Base-by-base conservation (phyloP, 2,113 vertebrate genomes). In the Macroglossus sobrinus region DNA sequence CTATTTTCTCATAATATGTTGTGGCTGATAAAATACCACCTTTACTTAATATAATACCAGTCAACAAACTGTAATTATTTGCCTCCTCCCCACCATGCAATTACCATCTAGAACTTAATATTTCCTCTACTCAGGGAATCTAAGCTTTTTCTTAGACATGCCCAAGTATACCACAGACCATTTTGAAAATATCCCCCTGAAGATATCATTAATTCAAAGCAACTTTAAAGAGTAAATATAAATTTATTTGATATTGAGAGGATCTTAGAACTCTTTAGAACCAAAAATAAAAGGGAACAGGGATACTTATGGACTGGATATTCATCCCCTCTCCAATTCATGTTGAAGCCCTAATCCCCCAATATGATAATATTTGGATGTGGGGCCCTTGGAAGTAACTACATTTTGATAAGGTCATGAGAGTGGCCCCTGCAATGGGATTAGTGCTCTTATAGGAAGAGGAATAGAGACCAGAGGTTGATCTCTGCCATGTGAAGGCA, bases 211-310 rank as follows among this genome's bases (percentile, higher is more conserved):
- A 89, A 85, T 93, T 50, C 68, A 88, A 87, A 84, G 53, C n/a
- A 91, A 93, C 35, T 91, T 89, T 72, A 57, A 91, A 88, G 43
- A 68, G 76, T 84, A 93, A 84, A 79, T 66, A 79, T 84, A 95
- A 91, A 84, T 40, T 61, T 35, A 88, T 57, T 84, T 69, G 16
- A 84, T 35, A 74, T 16, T 68, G 30, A 59, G 16, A 82, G 55
- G 47, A 91, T 40, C 47, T 88, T 89, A 95, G 59, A 88, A 88
- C 18, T 79, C 64, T 88, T 78, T 88, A 68, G 45, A 93, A 88
- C 9, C 30, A 93, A 96, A 40, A 76, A 24, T 21, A 90, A 72
- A 92, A 89, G 43, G n/a, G 57, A 92, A 19, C n/a, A 64, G 79
- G 43, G 28, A 84, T 84, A 92, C 28, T 75, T 92, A 74, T 19